phyloP scores from a whole-genome alignment of 1,140 invertebrate species.

The Yoshiicerus persimilis region DNA sequence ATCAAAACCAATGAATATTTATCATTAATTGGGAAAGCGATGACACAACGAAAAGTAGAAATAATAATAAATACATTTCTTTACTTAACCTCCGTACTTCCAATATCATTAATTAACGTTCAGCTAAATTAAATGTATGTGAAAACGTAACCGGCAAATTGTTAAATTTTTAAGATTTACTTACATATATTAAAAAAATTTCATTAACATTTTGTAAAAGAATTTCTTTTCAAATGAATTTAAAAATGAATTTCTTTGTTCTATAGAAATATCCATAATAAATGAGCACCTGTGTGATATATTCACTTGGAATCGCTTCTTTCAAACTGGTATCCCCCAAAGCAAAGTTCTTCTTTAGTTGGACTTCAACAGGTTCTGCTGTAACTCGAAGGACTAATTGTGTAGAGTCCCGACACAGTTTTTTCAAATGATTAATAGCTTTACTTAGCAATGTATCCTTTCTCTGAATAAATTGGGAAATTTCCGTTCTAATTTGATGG shows the following conservation, averaged over 20 bases:
- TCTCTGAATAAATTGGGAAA: conserved; percentile 43
- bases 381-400: conserved; percentile 42
- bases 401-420: conserved; percentile 44
- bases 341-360: conserved; percentile 41
- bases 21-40: too few relatives aligned
- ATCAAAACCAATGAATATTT: too few relatives aligned
- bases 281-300: conserved; percentile 41
- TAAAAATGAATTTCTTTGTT: too few relatives aligned
- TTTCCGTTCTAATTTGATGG: conserved; percentile 28
- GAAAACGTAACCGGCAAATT: too few relatives aligned
- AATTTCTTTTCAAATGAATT: neutral
- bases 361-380: conserved; percentile 38
- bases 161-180: too few relatives aligned
- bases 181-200: neutral
- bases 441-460: conserved; percentile 43
- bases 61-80: too few relatives aligned
- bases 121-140: too few relatives aligned
- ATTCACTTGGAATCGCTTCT: conserved; percentile 47
- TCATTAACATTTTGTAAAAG: neutral
- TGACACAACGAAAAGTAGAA: too few relatives aligned
- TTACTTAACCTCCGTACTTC: too few relatives aligned
- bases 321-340: conserved; percentile 43
- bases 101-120: too few relatives aligned
- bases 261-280: neutral
- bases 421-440: conserved; percentile 36